These are phyloP conservation scores for Nymphicus hollandicus DNA, from an alignment of 2,113 vertebrate species.

Conservation along the genomic window DNA sequence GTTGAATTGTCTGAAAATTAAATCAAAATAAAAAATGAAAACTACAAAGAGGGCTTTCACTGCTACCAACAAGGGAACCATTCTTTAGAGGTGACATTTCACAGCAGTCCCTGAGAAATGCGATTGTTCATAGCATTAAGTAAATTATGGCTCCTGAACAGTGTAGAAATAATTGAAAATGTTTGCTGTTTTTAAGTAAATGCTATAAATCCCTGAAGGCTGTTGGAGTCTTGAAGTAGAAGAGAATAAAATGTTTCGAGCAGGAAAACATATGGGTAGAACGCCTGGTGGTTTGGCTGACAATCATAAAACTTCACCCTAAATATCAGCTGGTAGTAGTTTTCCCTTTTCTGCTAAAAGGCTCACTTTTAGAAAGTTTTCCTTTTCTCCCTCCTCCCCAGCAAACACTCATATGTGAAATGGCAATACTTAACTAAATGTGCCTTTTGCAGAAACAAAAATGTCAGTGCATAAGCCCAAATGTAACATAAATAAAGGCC, in stretches of 20 bases:
- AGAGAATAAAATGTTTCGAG: constrained; percentile 18
- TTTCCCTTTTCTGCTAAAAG: not conserved
- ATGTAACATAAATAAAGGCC: not conserved
- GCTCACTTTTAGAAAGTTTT: not conserved
- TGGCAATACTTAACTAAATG: not conserved
- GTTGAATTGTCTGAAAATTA: constrained; percentile 81
- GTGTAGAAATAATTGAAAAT: constrained; percentile 77
- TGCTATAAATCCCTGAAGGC: constrained; percentile 71
- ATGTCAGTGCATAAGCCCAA: not conserved
- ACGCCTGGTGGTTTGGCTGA: not conserved
- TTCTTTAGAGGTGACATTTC: constrained; percentile 79
- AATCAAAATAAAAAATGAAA: constrained; percentile 81
- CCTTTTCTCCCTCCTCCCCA: not conserved
- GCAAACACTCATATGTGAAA: not conserved
- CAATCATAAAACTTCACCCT: not conserved
- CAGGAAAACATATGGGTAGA: not conserved
- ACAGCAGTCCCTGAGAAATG: constrained; percentile 70
- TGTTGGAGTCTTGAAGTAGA: constrained; percentile 10
- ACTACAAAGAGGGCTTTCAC: constrained; percentile 67
- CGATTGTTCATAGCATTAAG: constrained; percentile 74
- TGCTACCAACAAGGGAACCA: constrained; percentile 72
- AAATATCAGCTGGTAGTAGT: not conserved
- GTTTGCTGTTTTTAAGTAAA: constrained; percentile 81
- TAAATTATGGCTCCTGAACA: constrained; percentile 73
- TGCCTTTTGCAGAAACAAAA: not conserved